Base-by-base conservation (phyloP, 2,888 invertebrate genomes). In the Linyphia triangularis region DNA sequence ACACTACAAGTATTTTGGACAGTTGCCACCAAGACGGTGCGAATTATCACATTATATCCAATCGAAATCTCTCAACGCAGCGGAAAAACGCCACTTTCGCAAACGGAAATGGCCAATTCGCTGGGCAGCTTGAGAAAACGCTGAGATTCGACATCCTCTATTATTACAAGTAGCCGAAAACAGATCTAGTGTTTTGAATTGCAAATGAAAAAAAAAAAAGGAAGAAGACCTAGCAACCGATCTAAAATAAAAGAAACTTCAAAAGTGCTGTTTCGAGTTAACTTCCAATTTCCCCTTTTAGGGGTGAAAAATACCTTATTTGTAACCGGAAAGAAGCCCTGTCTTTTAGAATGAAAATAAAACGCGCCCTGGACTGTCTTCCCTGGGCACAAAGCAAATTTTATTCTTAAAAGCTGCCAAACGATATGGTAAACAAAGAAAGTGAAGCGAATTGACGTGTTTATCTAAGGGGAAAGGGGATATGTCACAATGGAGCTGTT, bases 311-410 rank as follows among this genome's bases (percentile, higher is more conserved):
- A 51, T n/a, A 51, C 1, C 6, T n/a, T 69, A 33, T 43, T 33
- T 70, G 43, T 24, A 26, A n/a, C 26, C 2, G 72, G 72, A 72
- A 19, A 13, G 72, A 72, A 72, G 51, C 72, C 72, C 24, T 24
- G 2, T 69, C 13, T 63, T 63, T 6, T 16, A 13, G 13, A 16
- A 63, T n/a, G n/a, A n/a, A n/a, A n/a, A n/a, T n/a, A n/a, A n/a
- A n/a, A n/a, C n/a, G 9, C 33, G 4, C 33, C 33, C 33, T 33
- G 33, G 9, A 33, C 33, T 9, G 5, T 33, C 33, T 33, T 33
- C 33, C 33, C 33, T 33, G 33, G 33, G 33, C n/a, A n/a, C n/a
- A n/a, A n/a, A n/a, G n/a, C n/a, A n/a, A n/a, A n/a, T n/a, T n/a
- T n/a, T n/a, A n/a, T n/a, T n/a, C n/a, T n/a, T n/a, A n/a, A n/a